Evolutionary conservation across 2,888 invertebrate species (phyloP), one percentile per base, ranked within the genome.

Genomic region (Nysson spinosus): DNA sequence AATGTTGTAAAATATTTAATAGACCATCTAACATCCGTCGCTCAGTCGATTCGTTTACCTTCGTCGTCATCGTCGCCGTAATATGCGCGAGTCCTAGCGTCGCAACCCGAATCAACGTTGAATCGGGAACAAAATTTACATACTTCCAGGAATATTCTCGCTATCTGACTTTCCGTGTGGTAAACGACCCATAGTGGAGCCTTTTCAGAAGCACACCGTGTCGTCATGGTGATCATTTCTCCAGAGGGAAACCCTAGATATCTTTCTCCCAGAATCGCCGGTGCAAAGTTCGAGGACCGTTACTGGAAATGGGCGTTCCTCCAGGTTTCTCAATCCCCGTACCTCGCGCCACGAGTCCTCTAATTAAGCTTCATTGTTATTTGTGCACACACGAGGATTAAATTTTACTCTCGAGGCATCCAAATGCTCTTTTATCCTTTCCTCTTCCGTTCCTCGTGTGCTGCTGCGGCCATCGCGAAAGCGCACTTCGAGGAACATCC

Each of bases 111-210:
- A n/a, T 43, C 66, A 32, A 35, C 22, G 30, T 17, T n/a, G 52
- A 58, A 70, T 70, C 55, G 55, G 43, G 68, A 62, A 60, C 63
- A 40, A 69, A 69, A 74, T 74, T 75, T 69, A 42, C 74, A 65
- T 69, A 67, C 43, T 47, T 32, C 19, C 24, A 20, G 42, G 43
- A 72, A 61, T 42, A 42, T 32, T 30, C 55, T 37, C 3, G 32
- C 34, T 46, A 54, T 44, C 50, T 35, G 42, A 49, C 49, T 28
- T 35, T 28, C 43, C 49, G 43, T n/a, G 30, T 56, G 47, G 62
- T 50, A 63, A 71, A 69, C 68, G 65, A 61, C 60, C 56, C 61
- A 30, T 52, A 46, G 57, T 61, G 61, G 42, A 55, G 28, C 35
- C 62, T 66, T 67, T 63, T 50, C 61, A 39, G 22, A 44, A 40